Percentiles rank a stretch among this genome's conserved stretches.
These are phyloP conservation scores for Cranoglanis bouderius DNA, from an alignment of 2,113 vertebrate genomes.

Conservation along the genomic window DNA sequence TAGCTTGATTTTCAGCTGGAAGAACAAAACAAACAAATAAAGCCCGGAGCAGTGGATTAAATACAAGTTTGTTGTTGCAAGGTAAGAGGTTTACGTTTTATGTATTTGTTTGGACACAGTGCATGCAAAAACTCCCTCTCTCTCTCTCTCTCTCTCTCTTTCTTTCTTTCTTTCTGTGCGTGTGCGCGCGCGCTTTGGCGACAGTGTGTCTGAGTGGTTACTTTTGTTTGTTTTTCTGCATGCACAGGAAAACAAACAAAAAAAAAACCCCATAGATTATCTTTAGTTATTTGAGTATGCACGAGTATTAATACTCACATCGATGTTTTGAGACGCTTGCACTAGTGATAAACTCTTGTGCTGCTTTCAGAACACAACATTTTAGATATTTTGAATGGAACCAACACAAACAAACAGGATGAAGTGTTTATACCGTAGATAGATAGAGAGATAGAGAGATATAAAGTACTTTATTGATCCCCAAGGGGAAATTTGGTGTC, in stretches of 20 bases:
- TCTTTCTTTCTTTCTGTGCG: neutral
- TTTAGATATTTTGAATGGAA: neutral
- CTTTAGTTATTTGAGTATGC: no score
- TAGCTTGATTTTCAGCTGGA: neutral
- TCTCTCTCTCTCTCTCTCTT: neutral
- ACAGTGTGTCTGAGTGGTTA: slow-evolving; percentile 19
- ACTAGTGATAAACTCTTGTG: neutral
- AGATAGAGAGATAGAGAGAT: no score
- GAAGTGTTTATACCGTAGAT: neutral
- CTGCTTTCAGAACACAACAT: neutral
- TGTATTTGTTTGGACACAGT: neutral
- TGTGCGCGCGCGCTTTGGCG: neutral
- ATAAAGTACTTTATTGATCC: no score
- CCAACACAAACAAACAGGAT: neutral
- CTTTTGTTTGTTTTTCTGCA: neutral
- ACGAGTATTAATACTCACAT: neutral
- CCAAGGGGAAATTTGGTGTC: no score
- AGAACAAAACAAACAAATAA: neutral
- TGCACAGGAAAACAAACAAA: neutral
- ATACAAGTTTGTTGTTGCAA: no score
- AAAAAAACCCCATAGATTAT: neutral
- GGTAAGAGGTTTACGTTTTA: neutral
- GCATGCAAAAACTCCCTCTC: neutral
- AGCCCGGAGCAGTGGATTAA: neutral
- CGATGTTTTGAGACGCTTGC: no score